Conservation (phyloP, 2,888 invertebrate genomes). For the Phortica magna region DNA sequence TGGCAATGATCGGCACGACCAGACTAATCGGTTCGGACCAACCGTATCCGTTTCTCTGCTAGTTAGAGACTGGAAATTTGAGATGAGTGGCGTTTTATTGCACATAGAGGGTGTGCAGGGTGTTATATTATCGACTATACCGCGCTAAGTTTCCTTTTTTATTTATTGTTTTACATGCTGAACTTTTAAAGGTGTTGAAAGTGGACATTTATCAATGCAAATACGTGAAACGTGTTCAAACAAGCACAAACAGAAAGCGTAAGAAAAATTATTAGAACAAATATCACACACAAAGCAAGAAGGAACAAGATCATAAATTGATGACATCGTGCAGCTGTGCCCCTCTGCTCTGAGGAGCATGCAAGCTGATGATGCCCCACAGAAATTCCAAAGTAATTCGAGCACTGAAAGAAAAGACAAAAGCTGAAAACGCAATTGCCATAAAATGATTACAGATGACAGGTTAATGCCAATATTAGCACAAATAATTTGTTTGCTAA, state of each 20-base stretch:
- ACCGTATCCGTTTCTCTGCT: no score
- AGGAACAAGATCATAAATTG: no score
- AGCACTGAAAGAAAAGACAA: background rate
- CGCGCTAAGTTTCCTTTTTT: background rate
- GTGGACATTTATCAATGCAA: constrained; percentile 72
- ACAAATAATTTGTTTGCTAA: constrained; percentile 13
- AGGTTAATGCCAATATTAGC: constrained; percentile 22
- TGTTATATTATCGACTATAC: no score
- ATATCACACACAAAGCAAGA: no score
- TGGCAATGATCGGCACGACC: no score
- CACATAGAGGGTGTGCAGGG: background rate
- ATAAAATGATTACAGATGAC: constrained; percentile 9
- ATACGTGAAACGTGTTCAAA: constrained; percentile 69
- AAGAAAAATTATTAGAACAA: background rate
- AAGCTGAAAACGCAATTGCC: background rate
- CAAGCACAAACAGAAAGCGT: background rate
- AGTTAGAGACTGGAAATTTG: no score
- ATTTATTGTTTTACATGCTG: background rate
- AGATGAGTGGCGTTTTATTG: background rate
- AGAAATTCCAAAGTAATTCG: background rate
- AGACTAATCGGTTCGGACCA: no score
- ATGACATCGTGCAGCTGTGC: no score
- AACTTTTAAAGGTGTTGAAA: constrained; percentile 42
- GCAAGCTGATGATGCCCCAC: background rate
- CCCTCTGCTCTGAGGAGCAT: background rate